Conservation (phyloP, 2,888 invertebrate genomes). For the Drosophila neotestacea region DNA sequence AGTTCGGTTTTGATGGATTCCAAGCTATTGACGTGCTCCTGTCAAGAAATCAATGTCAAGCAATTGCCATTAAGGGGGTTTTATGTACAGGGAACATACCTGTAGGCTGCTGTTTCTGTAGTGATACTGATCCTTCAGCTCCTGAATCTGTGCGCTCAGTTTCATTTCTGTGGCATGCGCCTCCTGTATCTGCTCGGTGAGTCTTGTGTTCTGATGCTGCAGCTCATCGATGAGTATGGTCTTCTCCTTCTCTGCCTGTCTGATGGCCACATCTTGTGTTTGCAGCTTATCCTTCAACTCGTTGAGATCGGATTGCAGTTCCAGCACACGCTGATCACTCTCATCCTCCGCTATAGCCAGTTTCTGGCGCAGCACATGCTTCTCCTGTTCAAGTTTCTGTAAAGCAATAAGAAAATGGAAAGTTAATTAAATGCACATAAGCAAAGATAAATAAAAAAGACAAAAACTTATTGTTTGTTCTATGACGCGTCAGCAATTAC, state of each 20-base stretch:
- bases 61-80: too few species aligned
- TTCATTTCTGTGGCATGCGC: constrained; percentile 92
- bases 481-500: constrained; percentile 61
- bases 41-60: constrained; percentile 55
- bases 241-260: constrained; percentile 90
- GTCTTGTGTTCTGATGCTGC: constrained; percentile 94
- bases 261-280: constrained; percentile 86
- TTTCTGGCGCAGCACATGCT: constrained; percentile 93
- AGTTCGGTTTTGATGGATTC: constrained; percentile 95
- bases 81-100: constrained; percentile 78
- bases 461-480: constrained; percentile 59
- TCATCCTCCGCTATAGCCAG: constrained; percentile 94
- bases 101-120: constrained; percentile 91
- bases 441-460: constrained; percentile 1
- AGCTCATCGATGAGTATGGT: constrained; percentile 92
- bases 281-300: constrained; percentile 92
- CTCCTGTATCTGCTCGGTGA: constrained; percentile 94
- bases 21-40: constrained; percentile 95
- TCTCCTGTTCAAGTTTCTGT: constrained; percentile 97
- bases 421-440: constrained; percentile 52
- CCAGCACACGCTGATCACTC: constrained; percentile 93
- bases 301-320: constrained; percentile 94
- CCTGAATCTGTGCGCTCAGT: constrained; percentile 92
- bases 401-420: constrained; percentile 61
- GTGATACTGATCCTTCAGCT: constrained; percentile 93